Evolutionary conservation across 1,140 invertebrate genomes (phyloP), one percentile per base, ranked within the genome.

Genomic region (Drosophila punjabiensis): DNA sequence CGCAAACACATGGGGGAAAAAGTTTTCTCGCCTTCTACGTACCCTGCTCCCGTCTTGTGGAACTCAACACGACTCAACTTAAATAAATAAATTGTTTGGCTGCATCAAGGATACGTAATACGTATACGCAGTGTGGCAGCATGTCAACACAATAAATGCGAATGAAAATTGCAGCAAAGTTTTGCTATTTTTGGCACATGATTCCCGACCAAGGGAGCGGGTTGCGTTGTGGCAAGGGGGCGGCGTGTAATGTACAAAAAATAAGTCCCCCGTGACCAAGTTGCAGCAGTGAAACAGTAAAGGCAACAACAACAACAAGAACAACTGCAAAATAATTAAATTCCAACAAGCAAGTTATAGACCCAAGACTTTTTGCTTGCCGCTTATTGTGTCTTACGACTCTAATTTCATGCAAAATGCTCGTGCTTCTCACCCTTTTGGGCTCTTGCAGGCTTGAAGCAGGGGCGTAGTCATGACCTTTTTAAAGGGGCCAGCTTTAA

Each of bases 301-400:
- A 56, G 33, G 62, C 62, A 48, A 20, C 55, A 62, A 45, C 75
- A 79, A 88, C 85, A 48, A 20, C 55, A 62, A 45, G 70, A 79
- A 88, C 85, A 24, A 24, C 24, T 81, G 84, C 62, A 89, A 89
- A 89, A 89, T 89, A 89, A 89, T 89, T 89, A 89, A 89, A 89
- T 89, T 89, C 81, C 85, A 70, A 64, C 66, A 59, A 64, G 79
- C 77, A 86, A 77, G 69, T 86, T 82, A 87, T 82, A 70, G 76
- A 71, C 63, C 61, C 35, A 74, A 85, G 79, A 70, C 81, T 83
- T 80, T 75, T 88, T 77, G 84, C 65, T 37, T 66, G 66, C 61
- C 41, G 33, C 20, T 74, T 14, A 56, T 75, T 74, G 78, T 77
- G 68, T 81, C 85, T 89, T 85, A 59, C 45, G 56, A 60, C 47